Base-by-base conservation (phyloP, 2,797 vertebrate species). In the Arremon brunneinucha region DNA sequence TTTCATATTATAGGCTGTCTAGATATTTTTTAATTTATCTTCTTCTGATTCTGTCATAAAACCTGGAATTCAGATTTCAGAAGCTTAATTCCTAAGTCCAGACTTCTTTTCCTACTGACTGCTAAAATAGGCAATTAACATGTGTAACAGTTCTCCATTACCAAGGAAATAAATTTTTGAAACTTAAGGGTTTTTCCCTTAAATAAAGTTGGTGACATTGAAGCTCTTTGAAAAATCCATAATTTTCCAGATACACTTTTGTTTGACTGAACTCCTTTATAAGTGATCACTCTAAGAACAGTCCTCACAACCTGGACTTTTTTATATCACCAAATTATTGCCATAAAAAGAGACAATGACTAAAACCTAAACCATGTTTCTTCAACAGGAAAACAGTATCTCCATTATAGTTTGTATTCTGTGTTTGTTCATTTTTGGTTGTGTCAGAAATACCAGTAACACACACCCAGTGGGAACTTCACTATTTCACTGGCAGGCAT, bases 281-380 rank as follows among this genome's bases (percentile, higher is more conserved):
- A 50, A 46, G 23, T 65, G 27, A 27, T 65, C 6, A 9, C 9
- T 64, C 8, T 22, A 47, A 76, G 41, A 82, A 7, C 26, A 89
- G 2, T 18, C 19, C 10, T 70, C 12, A 8, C 30, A 75, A 68
- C 26, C 16, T 64, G 35, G 9, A 9, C n/a, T 75, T 65, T 43
- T 86, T 39, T 55, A 14, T 37, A 8, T 62, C 27, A 7, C 14
- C 50, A 55, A 41, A 39, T 50, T 76, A 2, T 84, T 87, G 6
- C 43, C 34, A 26, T 32, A 34, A 56, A 55, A 78, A 56, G 34
- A 80, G 35, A 63, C 59, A 59, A 87, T 41, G 5, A 12, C 28
- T 47, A 32, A 68, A 74, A 62, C 9, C 6, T 49, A 12, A 69
- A 59, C 0, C 9, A 9, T 0, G 0, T 74, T 46, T 67, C 15